phyloP scores from a whole-genome alignment of 2,113 vertebrate species.

The Amphiprion percula region DNA sequence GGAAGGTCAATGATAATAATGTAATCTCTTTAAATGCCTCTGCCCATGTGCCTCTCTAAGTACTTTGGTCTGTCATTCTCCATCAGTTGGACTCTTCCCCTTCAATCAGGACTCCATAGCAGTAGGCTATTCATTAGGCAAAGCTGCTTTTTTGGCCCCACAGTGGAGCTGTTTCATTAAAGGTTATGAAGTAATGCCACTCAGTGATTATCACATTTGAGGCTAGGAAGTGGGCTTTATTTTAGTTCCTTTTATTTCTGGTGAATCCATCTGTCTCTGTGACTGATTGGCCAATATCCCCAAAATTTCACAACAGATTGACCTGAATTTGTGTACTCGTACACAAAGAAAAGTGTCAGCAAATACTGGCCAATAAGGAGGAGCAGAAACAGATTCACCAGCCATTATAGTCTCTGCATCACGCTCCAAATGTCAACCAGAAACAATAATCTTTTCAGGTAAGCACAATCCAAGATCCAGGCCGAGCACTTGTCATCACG shows the following conservation, averaged over 20 bases:
- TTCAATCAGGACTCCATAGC: neutral
- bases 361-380: neutral
- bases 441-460: constrained; percentile 37
- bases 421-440: constrained; percentile 34
- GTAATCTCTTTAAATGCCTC: constrained; percentile 42
- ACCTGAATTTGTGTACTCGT: constrained; percentile 4
- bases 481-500: constrained; percentile 17
- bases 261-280: constrained; percentile 1
- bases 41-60: neutral
- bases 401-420: neutral
- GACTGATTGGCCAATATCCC: neutral
- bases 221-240: neutral
- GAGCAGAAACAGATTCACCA: constrained; percentile 12
- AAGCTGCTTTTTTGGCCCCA: constrained; percentile 13
- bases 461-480: constrained; percentile 12
- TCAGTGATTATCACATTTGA: neutral
- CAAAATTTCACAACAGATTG: neutral
- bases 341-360: neutral
- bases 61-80: constrained; percentile 4
- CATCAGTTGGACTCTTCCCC: neutral
- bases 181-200: constrained; percentile 24
- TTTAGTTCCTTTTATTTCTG: neutral
- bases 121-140: neutral
- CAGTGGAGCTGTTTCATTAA: constrained; percentile 10
- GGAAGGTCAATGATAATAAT: constrained; percentile 52